Evolutionary conservation across 2,888 invertebrate species (phyloP), one percentile per base, ranked within the genome.

Genomic region (Globia sparganii): DNA sequence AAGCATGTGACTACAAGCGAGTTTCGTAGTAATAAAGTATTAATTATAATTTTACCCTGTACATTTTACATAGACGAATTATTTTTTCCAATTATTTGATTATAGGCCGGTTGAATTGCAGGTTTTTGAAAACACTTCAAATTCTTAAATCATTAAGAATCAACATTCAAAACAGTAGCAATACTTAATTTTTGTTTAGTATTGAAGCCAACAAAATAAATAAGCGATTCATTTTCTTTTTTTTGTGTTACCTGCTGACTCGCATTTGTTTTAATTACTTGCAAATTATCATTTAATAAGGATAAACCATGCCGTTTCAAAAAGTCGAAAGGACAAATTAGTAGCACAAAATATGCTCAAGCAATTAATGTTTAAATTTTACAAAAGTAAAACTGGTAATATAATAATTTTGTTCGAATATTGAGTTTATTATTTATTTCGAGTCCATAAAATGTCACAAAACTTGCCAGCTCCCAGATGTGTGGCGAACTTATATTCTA

Each of bases 31-130:
- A 81, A 78, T 86, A 87, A 88, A 90, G 78, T 83, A 88, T 91
- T 85, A 77, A 86, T 73, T 90, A 90, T 90, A 91, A 91, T 91
- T 90, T 94, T 95, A 95, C 95, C 95, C 95, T 95, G 95, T 96
- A 94, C 91, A 94, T 90, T 91, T 93, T 87, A 84, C 86, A 89
- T 87, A 92, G 89, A 91, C 81, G 78, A 80, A 75, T 87, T 13
- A 11, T 72, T 79, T 66, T 72, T 77, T 49, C 69, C 71, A 80
- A 80, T 77, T 37, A 75, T 78, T 75, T 78, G 37, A 69, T 66
- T 75, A 70, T 81, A 88, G 85, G 84, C 88, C 85, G 82, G 78
- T 64, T 80, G 56, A 34, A 58, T 65, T 67, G 69, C 77, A 80
- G 76, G 56, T 25, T 46, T 66, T 56, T n/a, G 18, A 28, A 40